Evolutionary conservation across 2,888 invertebrate species (phyloP), one percentile per base, ranked within the genome.

Genomic region (Aspidiotus destructor): DNA sequence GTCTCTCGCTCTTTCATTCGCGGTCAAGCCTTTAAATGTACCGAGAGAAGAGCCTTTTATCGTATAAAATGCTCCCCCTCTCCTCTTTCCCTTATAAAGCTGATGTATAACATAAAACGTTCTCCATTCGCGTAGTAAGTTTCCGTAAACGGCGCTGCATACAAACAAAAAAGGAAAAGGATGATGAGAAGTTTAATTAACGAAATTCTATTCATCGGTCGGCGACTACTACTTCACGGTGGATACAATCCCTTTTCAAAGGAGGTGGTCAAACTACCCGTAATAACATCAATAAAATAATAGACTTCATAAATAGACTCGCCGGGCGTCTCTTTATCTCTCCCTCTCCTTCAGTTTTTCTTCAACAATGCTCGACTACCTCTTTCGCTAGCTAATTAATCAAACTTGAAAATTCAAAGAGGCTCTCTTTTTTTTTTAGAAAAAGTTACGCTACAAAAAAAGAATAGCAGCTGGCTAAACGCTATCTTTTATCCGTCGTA

Each of bases 221-320:
- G 15, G 57, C 52, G 48, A 48, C 44, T 55, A 44, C 67, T 67
- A 60, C 67, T 48, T 44, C 67, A 42, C 48, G 40, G 58, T 28
- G 60, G 52, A 67, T 60, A 44, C 67, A 28, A n/a, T 41, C 58
- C 58, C 67, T 67, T 67, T 67, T 52, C 44, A 67, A 67, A 67
- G 40, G 67, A 67, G 57, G 67, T 67, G 67, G 67, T 67, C 67
- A 67, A 67, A 67, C 67, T 67, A 60, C 67, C 67, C 67, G 58
- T 67, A 67, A 67, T 67, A 67, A 67, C 60, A 67, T 67, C 67
- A 60, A 67, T 67, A 67, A 67, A 67, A 67, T 67, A 67, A 67
- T 67, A 67, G 67, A 67, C 67, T 67, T 58, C 42, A 60, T 60
- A 67, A 67, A 67, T 42, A 42, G 67, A 17, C 58, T 67, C 28